Conservation (phyloP, 2,888 invertebrate species). For the Ophioninae sp. region DNA sequence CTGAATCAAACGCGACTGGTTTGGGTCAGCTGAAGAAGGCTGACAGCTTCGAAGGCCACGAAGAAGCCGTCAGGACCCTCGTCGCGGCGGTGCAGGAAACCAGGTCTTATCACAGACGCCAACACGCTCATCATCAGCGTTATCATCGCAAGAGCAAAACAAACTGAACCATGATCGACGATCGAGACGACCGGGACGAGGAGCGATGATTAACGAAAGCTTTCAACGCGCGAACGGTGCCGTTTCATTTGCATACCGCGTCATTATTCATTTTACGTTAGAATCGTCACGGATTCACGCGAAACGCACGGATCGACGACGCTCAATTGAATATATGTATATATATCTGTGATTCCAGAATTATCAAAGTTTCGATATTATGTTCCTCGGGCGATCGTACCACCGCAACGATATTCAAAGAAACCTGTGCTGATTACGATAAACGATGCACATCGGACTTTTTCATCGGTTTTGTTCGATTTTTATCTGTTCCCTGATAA, state of each 20-base stretch:
- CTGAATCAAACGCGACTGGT: constrained; percentile 64
- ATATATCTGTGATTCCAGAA: background rate
- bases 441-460: too few relatives aligned
- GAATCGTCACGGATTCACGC: background rate
- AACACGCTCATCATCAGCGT: constrained; percentile 76
- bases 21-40: constrained; percentile 83
- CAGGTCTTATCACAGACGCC: constrained; percentile 81
- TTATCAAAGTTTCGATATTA: background rate
- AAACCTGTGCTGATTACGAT: too few relatives aligned
- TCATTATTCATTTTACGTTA: background rate
- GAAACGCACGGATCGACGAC: background rate
- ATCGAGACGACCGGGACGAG: background rate
- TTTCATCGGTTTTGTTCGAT: background rate
- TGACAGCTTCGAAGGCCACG: constrained; percentile 87
- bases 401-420: too few relatives aligned
- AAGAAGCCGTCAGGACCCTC: constrained; percentile 86
- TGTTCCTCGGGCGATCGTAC: background rate
- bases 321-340: background rate
- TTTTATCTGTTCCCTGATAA: background rate
- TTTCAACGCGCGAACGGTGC: background rate
- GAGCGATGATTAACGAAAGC: constrained; percentile 16
- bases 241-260: background rate
- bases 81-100: constrained; percentile 87
- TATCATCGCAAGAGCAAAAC: constrained; percentile 79
- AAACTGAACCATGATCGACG: constrained; percentile 68